Percentiles rank a stretch among this genome's conserved stretches.
These are phyloP conservation scores for Lutjanus erythropterus DNA, from an alignment of 2,113 vertebrate species.

Conservation along the genomic window DNA sequence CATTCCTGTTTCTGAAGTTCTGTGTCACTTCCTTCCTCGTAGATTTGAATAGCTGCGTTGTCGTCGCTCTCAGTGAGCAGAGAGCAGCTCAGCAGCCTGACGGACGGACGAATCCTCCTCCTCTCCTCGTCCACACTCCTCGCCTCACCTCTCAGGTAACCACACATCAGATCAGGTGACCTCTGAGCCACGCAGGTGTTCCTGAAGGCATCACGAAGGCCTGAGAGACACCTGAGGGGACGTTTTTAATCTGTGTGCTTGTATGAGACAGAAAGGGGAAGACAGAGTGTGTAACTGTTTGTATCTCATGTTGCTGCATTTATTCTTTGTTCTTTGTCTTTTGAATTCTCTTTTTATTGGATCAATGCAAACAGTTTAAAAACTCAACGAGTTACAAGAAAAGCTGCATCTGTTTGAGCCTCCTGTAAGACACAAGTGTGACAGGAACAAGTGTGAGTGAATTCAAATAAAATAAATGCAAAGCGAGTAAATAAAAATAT, in stretches of 20 bases:
- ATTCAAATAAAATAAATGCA: no score
- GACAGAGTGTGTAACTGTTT: not conserved
- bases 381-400: no score
- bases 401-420: no score
- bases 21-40: constrained; percentile 90
- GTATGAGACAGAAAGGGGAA: not conserved
- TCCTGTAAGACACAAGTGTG: no score
- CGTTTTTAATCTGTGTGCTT: constrained; percentile 10
- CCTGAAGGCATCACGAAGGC: constrained; percentile 13
- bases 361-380: no score
- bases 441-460: no score
- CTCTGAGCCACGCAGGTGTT: not conserved
- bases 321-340: no score
- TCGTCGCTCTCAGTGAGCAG: constrained; percentile 60
- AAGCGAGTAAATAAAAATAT: no score
- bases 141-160: constrained; percentile 59
- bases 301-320: not conserved
- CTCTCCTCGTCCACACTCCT: constrained; percentile 37
- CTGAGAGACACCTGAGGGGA: not conserved
- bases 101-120: not conserved
- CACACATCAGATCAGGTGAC: not conserved
- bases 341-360: no score
- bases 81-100: constrained; percentile 48
- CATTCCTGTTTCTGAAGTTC: constrained; percentile 79
- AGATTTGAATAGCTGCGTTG: constrained; percentile 71